Evolutionary conservation across 2,797 vertebrate genomes (phyloP), one percentile per base, ranked within the genome.

Genomic region (Siniperca obscura): DNA sequence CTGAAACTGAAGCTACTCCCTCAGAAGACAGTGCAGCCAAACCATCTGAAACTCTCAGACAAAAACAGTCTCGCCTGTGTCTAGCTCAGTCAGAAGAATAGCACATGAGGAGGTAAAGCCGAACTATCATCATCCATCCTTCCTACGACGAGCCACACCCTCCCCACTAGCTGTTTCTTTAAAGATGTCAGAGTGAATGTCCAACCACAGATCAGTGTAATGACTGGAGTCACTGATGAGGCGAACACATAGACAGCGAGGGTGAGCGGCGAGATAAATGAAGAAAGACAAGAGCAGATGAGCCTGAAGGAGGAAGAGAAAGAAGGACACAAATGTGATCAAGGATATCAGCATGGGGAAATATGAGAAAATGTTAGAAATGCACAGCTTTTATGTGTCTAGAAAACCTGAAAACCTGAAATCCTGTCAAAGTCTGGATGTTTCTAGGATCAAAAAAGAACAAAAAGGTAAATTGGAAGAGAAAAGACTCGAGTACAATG

Each of bases 161-260:
- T 53, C 74, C 65, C 68, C 34, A 38, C 53, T 61, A 50, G 78
- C 85, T 75, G 83, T 81, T 88, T 76, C 70, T 80, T 88, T 73
- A 74, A 85, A 77, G 70, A 81, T 83, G 83, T 81, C 80, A 56
- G 80, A 72, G 68, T 60, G 64, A 78, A 84, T 79, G 80, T 86
- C 79, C 53, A 55, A 76, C 81, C 70, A 72, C 83, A 80, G 84
- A 89, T 89, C 86, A 74, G 53, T 83, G 70, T 86, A 79, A 88
- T 80, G 88, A 85, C 78, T 44, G 65, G 70, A 78, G 74, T 73
- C 76, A 68, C 62, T 79, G 78, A 89, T 85, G 78, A 91, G 70
- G 59, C 82, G 74, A 84, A 80, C 55, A 22, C 82, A 71, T 1
- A 52, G 76, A 66, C 64, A 14, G 71, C 52, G 13, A 81, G 46